These are phyloP conservation scores for Empis stercorea DNA, from an alignment of 2,888 invertebrate species.

Conservation along the genomic window DNA sequence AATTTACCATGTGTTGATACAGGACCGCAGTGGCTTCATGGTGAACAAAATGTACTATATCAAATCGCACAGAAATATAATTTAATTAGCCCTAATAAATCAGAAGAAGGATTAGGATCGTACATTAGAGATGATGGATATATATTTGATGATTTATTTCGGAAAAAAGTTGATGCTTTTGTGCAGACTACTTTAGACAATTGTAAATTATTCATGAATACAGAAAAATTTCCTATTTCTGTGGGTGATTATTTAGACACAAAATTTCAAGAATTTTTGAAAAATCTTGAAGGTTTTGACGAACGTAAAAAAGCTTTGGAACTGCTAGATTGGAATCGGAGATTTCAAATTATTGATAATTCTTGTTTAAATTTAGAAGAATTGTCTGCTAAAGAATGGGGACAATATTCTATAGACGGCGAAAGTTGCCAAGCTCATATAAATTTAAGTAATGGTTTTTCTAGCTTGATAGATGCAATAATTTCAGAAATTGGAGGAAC, in stretches of 20 bases:
- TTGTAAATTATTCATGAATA: constrained; percentile 36
- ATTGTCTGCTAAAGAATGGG: constrained; percentile 46
- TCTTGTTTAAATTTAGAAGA: constrained; percentile 41
- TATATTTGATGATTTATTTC: constrained; percentile 34
- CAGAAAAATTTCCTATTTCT: constrained; percentile 29
- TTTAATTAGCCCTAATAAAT: constrained; percentile 23
- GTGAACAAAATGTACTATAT: constrained; percentile 31
- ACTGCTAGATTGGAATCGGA: constrained; percentile 46
- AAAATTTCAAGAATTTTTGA: background rate
- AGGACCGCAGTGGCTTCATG: constrained; percentile 37
- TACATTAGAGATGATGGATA: constrained; percentile 40
- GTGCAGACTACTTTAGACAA: constrained; percentile 38
- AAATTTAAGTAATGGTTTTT: constrained; percentile 44
- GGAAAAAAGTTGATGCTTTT: constrained; percentile 39
- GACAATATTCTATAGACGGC: constrained; percentile 36
- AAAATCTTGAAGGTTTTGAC: constrained; percentile 22
- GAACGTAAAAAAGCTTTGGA: constrained; percentile 34
- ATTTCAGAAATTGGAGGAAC: constrained; percentile 14
- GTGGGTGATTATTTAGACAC: constrained; percentile 34
- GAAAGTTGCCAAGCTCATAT: constrained; percentile 43
- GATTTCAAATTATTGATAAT: constrained; percentile 50
- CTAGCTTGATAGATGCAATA: constrained; percentile 41
- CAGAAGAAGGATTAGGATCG: constrained; percentile 44
- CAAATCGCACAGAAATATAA: constrained; percentile 26
- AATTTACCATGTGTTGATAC: constrained; percentile 21